Percentiles rank a stretch among this genome's conserved stretches.
Evolutionary conservation across 1,140 invertebrate species (phyloP).

Genomic region (Trissolcus basalis): DNA sequence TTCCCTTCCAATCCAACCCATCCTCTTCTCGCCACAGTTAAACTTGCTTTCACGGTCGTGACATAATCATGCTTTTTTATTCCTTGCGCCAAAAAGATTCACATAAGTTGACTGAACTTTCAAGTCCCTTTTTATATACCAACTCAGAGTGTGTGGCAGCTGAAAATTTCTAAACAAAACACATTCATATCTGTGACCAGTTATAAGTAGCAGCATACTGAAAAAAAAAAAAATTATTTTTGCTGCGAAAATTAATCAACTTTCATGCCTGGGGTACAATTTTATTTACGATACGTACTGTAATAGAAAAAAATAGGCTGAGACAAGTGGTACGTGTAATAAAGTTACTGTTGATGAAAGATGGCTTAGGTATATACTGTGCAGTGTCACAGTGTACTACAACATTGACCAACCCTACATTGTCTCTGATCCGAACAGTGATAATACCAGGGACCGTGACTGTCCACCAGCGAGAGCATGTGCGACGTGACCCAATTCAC

Average conservation of each 20-base stretch:
- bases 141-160: no score
- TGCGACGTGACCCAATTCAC: constrained; percentile 70
- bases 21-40: constrained; percentile 23
- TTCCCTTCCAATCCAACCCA: constrained; percentile 48
- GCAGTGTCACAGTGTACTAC: constrained; percentile 12
- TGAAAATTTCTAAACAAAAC: no score
- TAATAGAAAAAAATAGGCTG: no score
- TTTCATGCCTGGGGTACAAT: no score
- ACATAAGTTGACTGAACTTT: constrained; percentile 20
- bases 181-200: no score
- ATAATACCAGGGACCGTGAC: constrained; percentile 38
- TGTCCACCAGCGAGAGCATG: constrained; percentile 52
- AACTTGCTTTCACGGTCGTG: constrained; percentile 40
- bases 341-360: constrained; percentile 12
- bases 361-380: constrained; percentile 5
- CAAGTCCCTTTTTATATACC: no score
- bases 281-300: no score
- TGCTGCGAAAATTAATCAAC: background rate
- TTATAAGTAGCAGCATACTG: no score
- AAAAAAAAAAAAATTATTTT: no score
- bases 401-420: constrained; percentile 28
- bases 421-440: constrained; percentile 21
- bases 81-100: background rate
- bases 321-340: background rate
- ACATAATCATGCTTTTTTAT: constrained; percentile 34